Percentiles rank a stretch among this genome's conserved stretches.
Evolutionary conservation across 2,113 vertebrate genomes (phyloP).

Genomic region (Pavo muticus): DNA sequence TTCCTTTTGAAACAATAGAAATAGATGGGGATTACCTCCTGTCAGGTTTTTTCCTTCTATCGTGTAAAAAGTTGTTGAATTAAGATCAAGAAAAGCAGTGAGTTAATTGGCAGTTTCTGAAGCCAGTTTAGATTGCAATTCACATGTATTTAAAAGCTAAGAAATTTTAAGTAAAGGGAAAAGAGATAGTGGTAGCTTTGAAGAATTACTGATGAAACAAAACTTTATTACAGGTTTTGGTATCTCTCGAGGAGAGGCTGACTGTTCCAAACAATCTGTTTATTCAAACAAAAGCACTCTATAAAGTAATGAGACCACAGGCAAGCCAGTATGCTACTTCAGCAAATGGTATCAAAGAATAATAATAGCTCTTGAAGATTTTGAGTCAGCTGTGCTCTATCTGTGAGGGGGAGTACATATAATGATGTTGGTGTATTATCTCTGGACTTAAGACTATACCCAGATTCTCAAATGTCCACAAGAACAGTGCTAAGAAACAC

Average conservation of each 20-base stretch:
- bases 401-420: not conserved
- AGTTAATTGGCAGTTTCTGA: not conserved
- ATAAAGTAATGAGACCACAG: not conserved
- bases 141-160: not conserved
- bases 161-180: not conserved
- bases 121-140: not conserved
- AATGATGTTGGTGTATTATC: not conserved
- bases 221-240: not conserved
- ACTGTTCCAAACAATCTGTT: not conserved
- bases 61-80: not conserved
- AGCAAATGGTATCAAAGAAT: not conserved
- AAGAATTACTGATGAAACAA: not conserved
- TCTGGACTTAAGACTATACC: not conserved
- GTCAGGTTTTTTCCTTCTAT: not conserved
- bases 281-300: not conserved
- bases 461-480: not conserved
- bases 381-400: not conserved
- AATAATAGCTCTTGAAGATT: not conserved
- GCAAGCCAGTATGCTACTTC: not conserved
- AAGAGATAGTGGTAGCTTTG: not conserved
- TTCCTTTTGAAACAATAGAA: not conserved
- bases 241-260: not conserved
- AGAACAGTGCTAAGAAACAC: not conserved
- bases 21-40: not conserved
- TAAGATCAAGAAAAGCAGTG: not conserved